Conservation (phyloP, 2,888 invertebrate genomes). For the Elegia similella region DNA sequence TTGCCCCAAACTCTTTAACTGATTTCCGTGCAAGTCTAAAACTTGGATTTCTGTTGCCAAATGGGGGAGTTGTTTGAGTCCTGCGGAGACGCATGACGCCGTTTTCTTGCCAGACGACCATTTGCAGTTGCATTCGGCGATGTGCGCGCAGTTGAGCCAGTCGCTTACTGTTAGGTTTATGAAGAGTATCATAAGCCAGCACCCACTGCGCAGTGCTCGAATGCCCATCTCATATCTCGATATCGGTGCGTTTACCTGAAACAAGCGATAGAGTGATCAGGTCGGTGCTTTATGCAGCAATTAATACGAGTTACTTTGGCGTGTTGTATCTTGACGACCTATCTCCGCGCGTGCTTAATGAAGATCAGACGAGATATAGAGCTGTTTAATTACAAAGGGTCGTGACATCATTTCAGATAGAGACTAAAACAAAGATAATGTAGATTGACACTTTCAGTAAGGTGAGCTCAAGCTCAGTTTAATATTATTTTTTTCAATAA, state of each 20-base stretch:
- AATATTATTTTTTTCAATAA: no score
- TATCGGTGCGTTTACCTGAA: constrained; percentile 51
- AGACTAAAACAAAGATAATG: no score
- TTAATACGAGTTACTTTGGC: constrained; percentile 39
- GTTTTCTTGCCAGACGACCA: constrained; percentile 96
- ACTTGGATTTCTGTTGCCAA: constrained; percentile 82
- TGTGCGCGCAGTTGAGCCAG: constrained; percentile 91
- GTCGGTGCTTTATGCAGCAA: constrained; percentile 23
- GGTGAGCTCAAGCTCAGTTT: no score
- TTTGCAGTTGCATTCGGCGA: constrained; percentile 90
- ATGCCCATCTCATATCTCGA: constrained; percentile 66
- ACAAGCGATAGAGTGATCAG: constrained; percentile 36
- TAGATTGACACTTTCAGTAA: no score
- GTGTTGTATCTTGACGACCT: constrained; percentile 37
- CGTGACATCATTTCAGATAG: constrained; percentile 22
- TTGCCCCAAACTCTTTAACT: constrained; percentile 85
- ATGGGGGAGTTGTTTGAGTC: constrained; percentile 86
- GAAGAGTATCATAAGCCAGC: constrained; percentile 52
- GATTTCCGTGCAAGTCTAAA: constrained; percentile 90
- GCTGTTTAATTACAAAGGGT: constrained; percentile 37
- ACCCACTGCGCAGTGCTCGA: constrained; percentile 56
- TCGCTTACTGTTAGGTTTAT: constrained; percentile 76
- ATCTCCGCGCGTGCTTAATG: constrained; percentile 38
- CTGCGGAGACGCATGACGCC: constrained; percentile 90
- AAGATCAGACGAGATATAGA: constrained; percentile 38